Evolutionary conservation across 2,888 invertebrate genomes (phyloP), one percentile per base, ranked within the genome.

Genomic region (Papilio gigon): DNA sequence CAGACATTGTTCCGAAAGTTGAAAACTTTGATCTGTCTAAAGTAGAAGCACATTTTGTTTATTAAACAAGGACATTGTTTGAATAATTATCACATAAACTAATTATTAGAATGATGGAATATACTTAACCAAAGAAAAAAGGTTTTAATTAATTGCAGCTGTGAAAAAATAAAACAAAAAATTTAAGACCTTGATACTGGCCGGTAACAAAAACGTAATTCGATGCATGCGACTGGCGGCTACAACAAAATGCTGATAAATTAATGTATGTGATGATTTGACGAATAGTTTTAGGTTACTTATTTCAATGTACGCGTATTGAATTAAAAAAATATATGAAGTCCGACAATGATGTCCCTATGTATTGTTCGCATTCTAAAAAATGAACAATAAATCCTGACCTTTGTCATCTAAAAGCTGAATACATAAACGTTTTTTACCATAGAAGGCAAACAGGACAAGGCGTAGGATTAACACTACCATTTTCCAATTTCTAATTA

Each of bases 121-220:
- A 50, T 50, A 25, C 50, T 50, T 1, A 25, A 27, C 12, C 14
- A 50, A 50, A 22, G n/a, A 25, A 27, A 53, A 53, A 8, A 53
- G 27, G 53, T 53, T 53, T 53, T 53, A 53, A 27, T 53, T 27
- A 53, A 8, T 27, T 27, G 53, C 53, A 53, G 14, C 27, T 53
- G 27, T 53, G n/a, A 27, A 53, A 42, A 42, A 42, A 27, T 53
- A 53, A 53, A 53, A 53, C 27, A 27, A 53, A 27, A 50, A 53
- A 17, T 27, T 27, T 1, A 53, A 53, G 53, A 27, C 53, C 53
- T 53, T 53, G 53, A n/a, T 53, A 56, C 53, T 17, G 53, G 53
- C 30, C 53, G 17, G 27, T 30, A n/a, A 56, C 30, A 56, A 56
- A 56, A 56, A 9, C n/a, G 17, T 30, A 30, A 30, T 30, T 30